Base-by-base conservation (phyloP, 2,797 vertebrate genomes). In the Ataeniobius toweri region DNA sequence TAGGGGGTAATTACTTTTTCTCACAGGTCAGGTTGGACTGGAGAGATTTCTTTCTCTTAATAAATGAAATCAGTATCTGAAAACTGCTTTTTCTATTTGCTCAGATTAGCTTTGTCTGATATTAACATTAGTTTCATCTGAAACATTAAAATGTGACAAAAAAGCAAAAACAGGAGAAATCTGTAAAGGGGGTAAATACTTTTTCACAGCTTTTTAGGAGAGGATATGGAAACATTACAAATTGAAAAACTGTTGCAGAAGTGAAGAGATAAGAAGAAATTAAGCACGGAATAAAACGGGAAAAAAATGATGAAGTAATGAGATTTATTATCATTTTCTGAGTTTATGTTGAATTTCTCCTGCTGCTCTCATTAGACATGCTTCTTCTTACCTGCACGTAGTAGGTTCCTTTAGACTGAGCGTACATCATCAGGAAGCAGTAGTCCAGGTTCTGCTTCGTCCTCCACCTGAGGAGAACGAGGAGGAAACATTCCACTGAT, bases 401-500 rank as follows among this genome's bases (percentile, higher is more conserved):
- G 94, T 98, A 99, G 1, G 97, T 97, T 90, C 98, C 98, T 95
- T 99, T 99, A 88, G 97, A 96, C 92, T 99, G 98, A 13, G 98
- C 98, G 7, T 99, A 99, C 98, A 99, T 99, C 98, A 99, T 99
- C 90, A 99, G 95, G 94, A 98, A 99, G 89, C 97, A 98, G 91
- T 98, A 99, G 89, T 99, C 98, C 71, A 99, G 94, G 93, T 99
- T 99, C 95, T 99, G 98, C 93, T 99, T 99, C 5, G 98, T 99
- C 83, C 98, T 95, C 98, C 98, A 99, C 91, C 98, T 98, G 93
- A 84, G 83, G 75, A 93, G 4, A 78, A 87, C 58, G 71, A 87
- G 63, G 71, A 76, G n/a, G 20, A 73, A 28, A 65, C 58, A 22
- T 6, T 44, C 39, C 26, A 13, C 20, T 7, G 36, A 41, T 39